phyloP scores from a whole-genome alignment of 2,113 vertebrate genomes.

The Dipodomys ordii region DNA sequence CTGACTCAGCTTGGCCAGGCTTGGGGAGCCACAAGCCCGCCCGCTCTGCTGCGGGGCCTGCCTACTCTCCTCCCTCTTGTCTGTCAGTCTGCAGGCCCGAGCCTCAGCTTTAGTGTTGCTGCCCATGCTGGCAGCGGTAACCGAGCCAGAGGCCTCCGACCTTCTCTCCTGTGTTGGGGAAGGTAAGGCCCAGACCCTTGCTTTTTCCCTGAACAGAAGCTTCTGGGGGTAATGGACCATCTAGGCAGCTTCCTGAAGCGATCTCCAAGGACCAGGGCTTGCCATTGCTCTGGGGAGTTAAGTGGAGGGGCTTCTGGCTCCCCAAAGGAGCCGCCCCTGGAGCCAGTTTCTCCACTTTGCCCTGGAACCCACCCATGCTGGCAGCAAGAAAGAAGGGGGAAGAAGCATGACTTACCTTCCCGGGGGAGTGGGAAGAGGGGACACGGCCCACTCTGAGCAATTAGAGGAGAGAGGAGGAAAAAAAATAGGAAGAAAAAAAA shows the following conservation, averaged over 20 bases:
- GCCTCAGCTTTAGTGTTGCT: constrained; percentile 22
- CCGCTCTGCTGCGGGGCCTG: not conserved
- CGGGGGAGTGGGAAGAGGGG: constrained; percentile 79
- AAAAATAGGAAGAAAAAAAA: constrained; percentile 75
- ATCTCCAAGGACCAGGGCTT: constrained; percentile 28
- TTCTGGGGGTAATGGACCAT: not conserved
- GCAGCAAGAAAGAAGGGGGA: constrained; percentile 81
- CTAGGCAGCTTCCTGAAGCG: constrained; percentile 1
- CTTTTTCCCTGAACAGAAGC: constrained; percentile 7
- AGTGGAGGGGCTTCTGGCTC: constrained; percentile 45
- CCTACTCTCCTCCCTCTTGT: not conserved
- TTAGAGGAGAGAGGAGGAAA: constrained; percentile 81
- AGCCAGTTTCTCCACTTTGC: constrained; percentile 60
- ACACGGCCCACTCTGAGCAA: constrained; percentile 85
- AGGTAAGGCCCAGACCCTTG: not conserved
- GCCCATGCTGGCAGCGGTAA: not conserved
- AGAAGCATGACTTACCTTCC: constrained; percentile 89
- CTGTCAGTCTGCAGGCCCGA: constrained; percentile 47
- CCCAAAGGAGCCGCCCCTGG: constrained; percentile 27
- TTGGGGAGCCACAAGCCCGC: not conserved
- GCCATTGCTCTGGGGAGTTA: constrained; percentile 32
- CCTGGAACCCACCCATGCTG: constrained; percentile 78
- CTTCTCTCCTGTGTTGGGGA: not conserved
- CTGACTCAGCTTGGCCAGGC: not conserved
- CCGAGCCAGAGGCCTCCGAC: not conserved